Evolutionary conservation across 2,888 invertebrate species (phyloP), one percentile per base, ranked within the genome.

Genomic region (Drosophila gaucha): DNA sequence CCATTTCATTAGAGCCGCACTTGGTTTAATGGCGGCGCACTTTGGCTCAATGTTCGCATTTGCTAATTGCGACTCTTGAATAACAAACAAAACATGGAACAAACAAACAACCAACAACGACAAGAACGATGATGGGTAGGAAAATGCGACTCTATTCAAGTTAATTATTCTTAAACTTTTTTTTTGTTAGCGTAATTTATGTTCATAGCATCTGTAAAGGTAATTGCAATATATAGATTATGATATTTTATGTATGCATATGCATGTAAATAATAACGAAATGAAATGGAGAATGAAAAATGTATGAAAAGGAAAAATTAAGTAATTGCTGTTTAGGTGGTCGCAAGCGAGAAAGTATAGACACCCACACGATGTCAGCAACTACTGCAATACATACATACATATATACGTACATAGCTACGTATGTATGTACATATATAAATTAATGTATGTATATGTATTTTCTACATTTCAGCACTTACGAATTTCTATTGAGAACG

Each of bases 1-100:
- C 91, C 91, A 91, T 91, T 89, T 91, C 92, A 92, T 91, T 86
- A 88, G 88, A 78, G 88, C 80, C 74, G 79, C 84, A 86, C 74
- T 78, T 75, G 65, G 63, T 82, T 85, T 73, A 80, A 88, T 80
- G 74, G 64, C 70, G 73, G 78, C 74, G 52, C 47, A 24, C 46
- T 54, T 54, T 43, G 39, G 51, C 51, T 46, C 31, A 59, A 60
- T 47, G 35, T 54, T 14, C 18, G 35, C 50, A 50, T 60, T 41
- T 41, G 41, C 43, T 62, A 62, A 43, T 43, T 41, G 18, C 18
- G 39, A 30, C 38, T 22, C 39, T 16, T 35, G 51, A 44, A 63
- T 49, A 47, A 68, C 35, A 50, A 72, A 49, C 43, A 73, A 41
- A 41, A 59, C 43, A 44, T 44, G 43, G 28, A 43, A 55, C 26